Evolutionary conservation across 2,888 invertebrate genomes (phyloP).

Genomic region (Apotomis betuletana): DNA sequence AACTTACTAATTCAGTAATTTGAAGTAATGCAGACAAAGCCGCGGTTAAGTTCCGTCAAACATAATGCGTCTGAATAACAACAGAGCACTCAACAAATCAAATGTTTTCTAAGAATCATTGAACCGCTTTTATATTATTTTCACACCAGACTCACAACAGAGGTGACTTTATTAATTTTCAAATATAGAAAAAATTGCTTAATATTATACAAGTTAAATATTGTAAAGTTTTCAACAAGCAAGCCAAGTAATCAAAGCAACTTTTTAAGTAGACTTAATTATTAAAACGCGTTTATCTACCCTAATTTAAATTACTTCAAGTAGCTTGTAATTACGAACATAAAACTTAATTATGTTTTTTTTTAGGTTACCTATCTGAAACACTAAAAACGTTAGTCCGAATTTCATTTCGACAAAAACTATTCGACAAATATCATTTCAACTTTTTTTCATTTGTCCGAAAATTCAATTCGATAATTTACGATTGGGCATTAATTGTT

Average conservation of each 20-base stretch:
- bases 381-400: too few relatives aligned
- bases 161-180: not conserved
- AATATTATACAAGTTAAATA: constrained; percentile 3
- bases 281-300: constrained; percentile 32
- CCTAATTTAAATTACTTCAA: constrained; percentile 28
- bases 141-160: not conserved
- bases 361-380: too few relatives aligned
- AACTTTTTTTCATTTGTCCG: too few relatives aligned
- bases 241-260: constrained; percentile 27
- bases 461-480: too few relatives aligned
- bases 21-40: too few relatives aligned
- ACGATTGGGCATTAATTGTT: too few relatives aligned
- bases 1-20: too few relatives aligned
- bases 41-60: too few relatives aligned
- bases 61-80: too few relatives aligned
- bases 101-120: not conserved
- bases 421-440: too few relatives aligned
- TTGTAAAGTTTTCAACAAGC: constrained; percentile 12
- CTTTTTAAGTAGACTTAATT: constrained; percentile 32
- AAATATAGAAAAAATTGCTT: not conserved
- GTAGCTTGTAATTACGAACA: constrained; percentile 30
- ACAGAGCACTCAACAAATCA: too few relatives aligned
- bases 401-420: too few relatives aligned
- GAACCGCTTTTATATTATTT: not conserved
- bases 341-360: constrained; percentile 25